These are phyloP conservation scores for Lepidocyrtoides sp. DNA, from an alignment of 2,888 invertebrate species.

Conservation along the genomic window DNA sequence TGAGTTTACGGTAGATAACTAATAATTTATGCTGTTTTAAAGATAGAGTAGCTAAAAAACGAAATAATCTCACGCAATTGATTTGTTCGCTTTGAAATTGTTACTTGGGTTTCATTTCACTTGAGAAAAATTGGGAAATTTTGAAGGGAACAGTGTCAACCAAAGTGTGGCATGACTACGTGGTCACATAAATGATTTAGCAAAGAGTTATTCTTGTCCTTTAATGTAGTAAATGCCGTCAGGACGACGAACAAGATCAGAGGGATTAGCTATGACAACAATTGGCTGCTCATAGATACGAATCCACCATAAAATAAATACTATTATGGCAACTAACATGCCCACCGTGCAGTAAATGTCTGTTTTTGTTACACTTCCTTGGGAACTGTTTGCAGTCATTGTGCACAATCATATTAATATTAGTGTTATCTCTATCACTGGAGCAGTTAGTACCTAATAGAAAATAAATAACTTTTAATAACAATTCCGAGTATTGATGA, in stretches of 20 bases:
- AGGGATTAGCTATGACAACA: background rate
- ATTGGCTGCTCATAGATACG: constrained; percentile 26
- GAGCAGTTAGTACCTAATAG: background rate
- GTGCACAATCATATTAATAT: background rate
- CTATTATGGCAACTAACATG: constrained; percentile 48
- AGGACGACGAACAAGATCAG: constrained; percentile 17
- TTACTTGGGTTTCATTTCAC: no score
- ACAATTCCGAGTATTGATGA: background rate
- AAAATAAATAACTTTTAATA: constrained; percentile 12
- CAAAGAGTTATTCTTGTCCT: background rate
- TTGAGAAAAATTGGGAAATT: no score
- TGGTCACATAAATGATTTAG: no score
- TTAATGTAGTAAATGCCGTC: constrained; percentile 31
- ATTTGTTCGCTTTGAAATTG: no score
- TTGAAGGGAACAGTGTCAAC: background rate
- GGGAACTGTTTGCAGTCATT: constrained; percentile 4
- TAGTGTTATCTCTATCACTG: background rate
- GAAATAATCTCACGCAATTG: no score
- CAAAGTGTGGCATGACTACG: no score
- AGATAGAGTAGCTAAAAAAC: no score
- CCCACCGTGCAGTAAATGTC: constrained; percentile 51
- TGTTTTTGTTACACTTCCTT: constrained; percentile 37
- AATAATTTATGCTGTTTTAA: no score
- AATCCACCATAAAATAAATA: constrained; percentile 52
- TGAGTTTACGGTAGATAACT: no score